Percentiles rank a stretch among this genome's conserved stretches.
These are phyloP conservation scores for Drosophila tani DNA, from an alignment of 1,140 invertebrate genomes.

Conservation along the genomic window DNA sequence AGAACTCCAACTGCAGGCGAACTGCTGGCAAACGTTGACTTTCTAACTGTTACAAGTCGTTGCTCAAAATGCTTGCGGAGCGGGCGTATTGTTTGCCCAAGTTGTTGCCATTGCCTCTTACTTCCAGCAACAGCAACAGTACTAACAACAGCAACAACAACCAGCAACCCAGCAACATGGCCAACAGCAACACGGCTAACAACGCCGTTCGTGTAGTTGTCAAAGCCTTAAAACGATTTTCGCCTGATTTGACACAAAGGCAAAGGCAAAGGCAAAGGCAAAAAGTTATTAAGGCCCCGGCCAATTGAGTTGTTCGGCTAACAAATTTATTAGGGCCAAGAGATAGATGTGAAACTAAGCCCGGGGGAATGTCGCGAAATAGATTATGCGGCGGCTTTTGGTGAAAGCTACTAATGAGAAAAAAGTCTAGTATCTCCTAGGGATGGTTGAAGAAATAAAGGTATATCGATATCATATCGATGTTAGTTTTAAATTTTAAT, in stretches of 20 bases:
- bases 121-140: constrained; percentile 39
- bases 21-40: constrained; percentile 62
- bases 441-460: background rate
- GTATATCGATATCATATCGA: background rate
- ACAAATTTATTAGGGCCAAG: constrained; percentile 54
- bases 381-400: constrained; percentile 25
- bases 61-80: constrained; percentile 70
- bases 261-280: constrained; percentile 46
- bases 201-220: constrained; percentile 67
- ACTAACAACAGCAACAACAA: constrained; percentile 23
- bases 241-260: constrained; percentile 78
- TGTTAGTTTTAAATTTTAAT: background rate
- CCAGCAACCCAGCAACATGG: constrained; percentile 43
- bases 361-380: constrained; percentile 35
- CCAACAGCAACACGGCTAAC: constrained; percentile 42
- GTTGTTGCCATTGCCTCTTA: constrained; percentile 55
- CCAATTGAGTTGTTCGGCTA: constrained; percentile 75
- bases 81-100: constrained; percentile 72
- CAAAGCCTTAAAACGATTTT: constrained; percentile 81
- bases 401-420: constrained; percentile 43
- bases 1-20: constrained; percentile 49
- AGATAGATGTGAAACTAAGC: constrained; percentile 11
- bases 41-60: constrained; percentile 78
- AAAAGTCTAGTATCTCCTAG: background rate
- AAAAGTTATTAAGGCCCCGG: constrained; percentile 75